These are phyloP conservation scores for Oncopodura yosiiana DNA, from an alignment of 1,140 invertebrate species.

Conservation along the genomic window DNA sequence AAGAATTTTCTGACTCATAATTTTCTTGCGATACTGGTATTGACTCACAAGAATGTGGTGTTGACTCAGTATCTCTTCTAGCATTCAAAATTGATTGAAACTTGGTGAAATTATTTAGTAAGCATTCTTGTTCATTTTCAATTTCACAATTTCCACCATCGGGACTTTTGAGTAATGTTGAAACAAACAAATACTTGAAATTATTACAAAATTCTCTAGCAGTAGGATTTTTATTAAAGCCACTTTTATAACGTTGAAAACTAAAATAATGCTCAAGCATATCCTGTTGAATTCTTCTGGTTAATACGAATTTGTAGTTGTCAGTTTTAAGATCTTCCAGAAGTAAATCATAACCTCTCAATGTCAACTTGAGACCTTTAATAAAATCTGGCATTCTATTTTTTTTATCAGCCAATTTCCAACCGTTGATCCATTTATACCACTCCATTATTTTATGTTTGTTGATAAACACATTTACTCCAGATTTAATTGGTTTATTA, in stretches of 20 bases:
- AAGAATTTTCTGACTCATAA: no score
- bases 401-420: no score
- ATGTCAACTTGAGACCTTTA: neutral
- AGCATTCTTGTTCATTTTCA: no score
- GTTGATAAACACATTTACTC: neutral
- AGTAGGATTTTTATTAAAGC: neutral
- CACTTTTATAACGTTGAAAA: neutral
- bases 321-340: neutral
- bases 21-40: no score
- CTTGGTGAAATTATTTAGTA: no score
- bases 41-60: no score
- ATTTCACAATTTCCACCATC: no score
- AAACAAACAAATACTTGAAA: neutral
- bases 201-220: neutral
- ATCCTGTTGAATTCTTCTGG: neutral
- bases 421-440: no score
- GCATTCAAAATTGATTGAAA: no score
- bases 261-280: neutral
- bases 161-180: neutral
- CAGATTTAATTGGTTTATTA: neutral
- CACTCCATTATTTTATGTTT: neutral
- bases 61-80: no score
- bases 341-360: neutral
- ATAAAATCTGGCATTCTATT: neutral
- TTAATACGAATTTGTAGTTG: neutral